Conservation (phyloP, 92 coral and sea anemone genomes). For the Phymanthus crucifer region DNA sequence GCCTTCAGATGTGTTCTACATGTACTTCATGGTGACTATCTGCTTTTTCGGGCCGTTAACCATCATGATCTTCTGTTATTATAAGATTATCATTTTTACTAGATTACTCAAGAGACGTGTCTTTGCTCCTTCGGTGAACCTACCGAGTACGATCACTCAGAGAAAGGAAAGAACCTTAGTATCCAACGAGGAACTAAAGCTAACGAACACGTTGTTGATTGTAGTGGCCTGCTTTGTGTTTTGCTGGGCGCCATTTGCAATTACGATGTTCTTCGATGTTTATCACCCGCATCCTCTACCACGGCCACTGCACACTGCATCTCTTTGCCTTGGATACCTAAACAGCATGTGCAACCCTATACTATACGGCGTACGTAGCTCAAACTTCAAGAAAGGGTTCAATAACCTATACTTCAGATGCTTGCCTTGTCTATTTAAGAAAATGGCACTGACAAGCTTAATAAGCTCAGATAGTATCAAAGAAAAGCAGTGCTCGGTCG, state of each 20-base stretch:
- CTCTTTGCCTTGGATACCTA: slow-evolving; percentile 78
- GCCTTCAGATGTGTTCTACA: slow-evolving; percentile 69
- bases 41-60: slow-evolving; percentile 80
- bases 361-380: slow-evolving; percentile 60
- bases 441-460: not conserved
- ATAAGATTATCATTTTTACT: slow-evolving; percentile 64
- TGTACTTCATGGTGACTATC: slow-evolving; percentile 71
- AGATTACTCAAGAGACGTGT: slow-evolving; percentile 42
- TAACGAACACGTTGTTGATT: slow-evolving; percentile 82
- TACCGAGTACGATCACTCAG: not conserved
- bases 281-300: slow-evolving; percentile 57
- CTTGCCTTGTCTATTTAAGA: slow-evolving; percentile 14
- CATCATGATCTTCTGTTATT: slow-evolving; percentile 67
- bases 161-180: slow-evolving; percentile 17
- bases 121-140: not conserved
- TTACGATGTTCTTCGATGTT: slow-evolving; percentile 80
- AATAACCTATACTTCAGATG: slow-evolving; percentile 32
- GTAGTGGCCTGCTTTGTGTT: slow-evolving; percentile 74
- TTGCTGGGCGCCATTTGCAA: slow-evolving; percentile 90
- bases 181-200: slow-evolving; percentile 66
- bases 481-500: not conserved
- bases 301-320: slow-evolving; percentile 52
- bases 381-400: slow-evolving; percentile 47
- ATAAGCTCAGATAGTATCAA: not conserved
- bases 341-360: slow-evolving; percentile 85